These are phyloP conservation scores for Daphoenositta chrysoptera DNA, from an alignment of 2,113 vertebrate species.

Conservation along the genomic window DNA sequence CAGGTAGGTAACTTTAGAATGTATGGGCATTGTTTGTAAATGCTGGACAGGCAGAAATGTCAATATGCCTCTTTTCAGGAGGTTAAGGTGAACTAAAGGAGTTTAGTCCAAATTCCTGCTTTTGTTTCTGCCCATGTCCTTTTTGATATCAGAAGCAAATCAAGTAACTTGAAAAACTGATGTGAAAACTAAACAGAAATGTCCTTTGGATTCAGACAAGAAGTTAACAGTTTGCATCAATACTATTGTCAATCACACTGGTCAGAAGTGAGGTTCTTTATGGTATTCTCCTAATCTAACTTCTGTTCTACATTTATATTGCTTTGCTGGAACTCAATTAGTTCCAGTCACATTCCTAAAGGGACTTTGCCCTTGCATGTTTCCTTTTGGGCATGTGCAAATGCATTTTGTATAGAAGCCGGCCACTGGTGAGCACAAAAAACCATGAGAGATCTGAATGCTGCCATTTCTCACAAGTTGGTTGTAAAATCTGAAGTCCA, in stretches of 20 bases:
- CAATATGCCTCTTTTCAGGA: neutral
- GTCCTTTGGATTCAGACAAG: neutral
- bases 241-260: neutral
- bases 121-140: neutral
- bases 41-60: neutral
- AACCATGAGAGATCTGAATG: neutral
- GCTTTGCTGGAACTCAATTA: neutral
- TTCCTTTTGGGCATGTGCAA: neutral
- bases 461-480: neutral
- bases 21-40: neutral
- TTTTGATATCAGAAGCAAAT: neutral
- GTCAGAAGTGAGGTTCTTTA: neutral
- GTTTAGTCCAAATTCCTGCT: neutral
- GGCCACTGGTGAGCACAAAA: neutral
- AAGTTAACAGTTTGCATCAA: neutral
- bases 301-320: conserved; percentile 26
- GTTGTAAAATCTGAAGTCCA: neutral
- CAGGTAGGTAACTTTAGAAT: neutral
- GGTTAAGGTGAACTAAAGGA: neutral
- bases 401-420: neutral
- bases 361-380: neutral
- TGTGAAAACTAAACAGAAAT: neutral
- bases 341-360: neutral
- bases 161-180: neutral
- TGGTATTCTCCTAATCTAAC: neutral